Evolutionary conservation across 2,797 vertebrate genomes (phyloP).

Genomic region (Microctenopoma steveboyesi): DNA sequence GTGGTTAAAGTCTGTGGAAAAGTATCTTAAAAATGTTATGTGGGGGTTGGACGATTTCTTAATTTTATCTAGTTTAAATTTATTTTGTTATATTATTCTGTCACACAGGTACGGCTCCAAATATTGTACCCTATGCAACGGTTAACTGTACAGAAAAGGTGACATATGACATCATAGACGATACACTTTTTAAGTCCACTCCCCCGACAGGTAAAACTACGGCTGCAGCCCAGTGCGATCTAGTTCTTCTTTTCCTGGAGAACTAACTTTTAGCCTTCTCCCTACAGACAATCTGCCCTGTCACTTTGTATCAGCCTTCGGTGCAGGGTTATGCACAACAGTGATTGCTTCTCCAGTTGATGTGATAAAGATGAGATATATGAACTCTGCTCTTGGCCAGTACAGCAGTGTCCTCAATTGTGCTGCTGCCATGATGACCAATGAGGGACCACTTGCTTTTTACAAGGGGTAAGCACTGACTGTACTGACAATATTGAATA

Average conservation of each 20-base stretch:
- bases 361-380: slow-evolving; percentile 89
- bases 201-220: slow-evolving; percentile 83
- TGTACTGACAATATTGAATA: background rate
- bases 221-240: background rate
- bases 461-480: slow-evolving; percentile 88
- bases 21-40: slow-evolving; percentile 70
- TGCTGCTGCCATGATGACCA: slow-evolving; percentile 86
- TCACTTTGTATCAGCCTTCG: slow-evolving; percentile 86
- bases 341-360: slow-evolving; percentile 86
- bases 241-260: background rate
- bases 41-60: background rate
- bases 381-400: slow-evolving; percentile 88
- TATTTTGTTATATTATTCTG: background rate
- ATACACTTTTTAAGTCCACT: slow-evolving; percentile 82
- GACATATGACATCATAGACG: slow-evolving; percentile 91
- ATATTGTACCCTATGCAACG: slow-evolving; percentile 88
- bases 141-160: slow-evolving; percentile 91
- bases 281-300: slow-evolving; percentile 88
- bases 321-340: slow-evolving; percentile 86
- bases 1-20: slow-evolving; percentile 96
- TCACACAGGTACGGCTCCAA: slow-evolving; percentile 85
- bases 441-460: slow-evolving; percentile 89
- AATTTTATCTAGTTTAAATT: too few species aligned
- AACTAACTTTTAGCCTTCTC: slow-evolving; percentile 4
- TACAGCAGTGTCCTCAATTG: slow-evolving; percentile 87